Percentiles rank a stretch among this genome's conserved stretches.
These are phyloP conservation scores for Hypsopygia costalis DNA, from an alignment of 2,888 invertebrate species.

Conservation along the genomic window DNA sequence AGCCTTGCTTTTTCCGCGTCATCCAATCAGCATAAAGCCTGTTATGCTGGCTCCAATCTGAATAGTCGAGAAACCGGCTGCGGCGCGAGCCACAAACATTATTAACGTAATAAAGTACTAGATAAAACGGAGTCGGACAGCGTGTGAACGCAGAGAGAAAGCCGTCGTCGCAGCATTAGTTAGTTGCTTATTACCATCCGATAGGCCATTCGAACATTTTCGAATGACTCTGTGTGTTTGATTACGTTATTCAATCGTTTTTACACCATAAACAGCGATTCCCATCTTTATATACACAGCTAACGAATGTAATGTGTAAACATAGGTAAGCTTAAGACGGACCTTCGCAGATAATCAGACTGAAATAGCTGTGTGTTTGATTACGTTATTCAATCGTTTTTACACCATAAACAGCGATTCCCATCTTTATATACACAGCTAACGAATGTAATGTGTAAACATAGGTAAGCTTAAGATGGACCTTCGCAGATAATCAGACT, in stretches of 20 bases:
- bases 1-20: constrained; percentile 75
- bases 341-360: constrained; percentile 35
- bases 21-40: constrained; percentile 68
- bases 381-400: constrained; percentile 32
- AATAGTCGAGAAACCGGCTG: constrained; percentile 67
- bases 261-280: constrained; percentile 39
- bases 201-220: constrained; percentile 45
- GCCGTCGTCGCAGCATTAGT: constrained; percentile 69
- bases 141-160: constrained; percentile 76
- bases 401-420: constrained; percentile 39
- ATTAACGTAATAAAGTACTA: constrained; percentile 75
- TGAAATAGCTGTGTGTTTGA: constrained; percentile 49
- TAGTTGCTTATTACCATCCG: constrained; percentile 51
- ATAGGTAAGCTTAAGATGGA: constrained; percentile 16
- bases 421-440: constrained; percentile 7
- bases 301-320: neutral
- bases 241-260: constrained; percentile 34
- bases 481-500: constrained; percentile 36
- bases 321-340: neutral
- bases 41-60: constrained; percentile 57
- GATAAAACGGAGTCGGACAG: constrained; percentile 73
- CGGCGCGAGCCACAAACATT: constrained; percentile 68
- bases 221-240: constrained; percentile 42
- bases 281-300: constrained; percentile 13
- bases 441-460: neutral